Percentiles rank a stretch among this genome's conserved stretches.
phyloP scores from a whole-genome alignment of 2,113 vertebrate species.

The Microcebus murinus region DNA sequence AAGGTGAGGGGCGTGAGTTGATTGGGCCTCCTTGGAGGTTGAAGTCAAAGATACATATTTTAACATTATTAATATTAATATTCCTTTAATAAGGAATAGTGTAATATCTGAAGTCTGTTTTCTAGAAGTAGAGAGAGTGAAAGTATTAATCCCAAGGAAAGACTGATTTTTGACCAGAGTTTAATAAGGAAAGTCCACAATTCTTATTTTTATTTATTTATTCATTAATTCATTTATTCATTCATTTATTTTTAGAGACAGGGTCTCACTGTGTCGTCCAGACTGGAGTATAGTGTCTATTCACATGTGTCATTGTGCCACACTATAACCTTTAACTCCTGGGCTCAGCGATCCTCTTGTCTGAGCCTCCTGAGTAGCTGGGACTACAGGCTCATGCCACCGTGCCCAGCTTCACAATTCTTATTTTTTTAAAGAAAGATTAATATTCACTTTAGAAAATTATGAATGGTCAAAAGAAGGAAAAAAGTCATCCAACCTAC shows the following conservation, averaged over 20 bases:
- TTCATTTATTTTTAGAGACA: background rate
- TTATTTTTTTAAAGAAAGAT: background rate
- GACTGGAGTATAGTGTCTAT: background rate
- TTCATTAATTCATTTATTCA: background rate
- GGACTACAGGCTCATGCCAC: background rate
- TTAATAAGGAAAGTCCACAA: background rate
- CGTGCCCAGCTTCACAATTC: background rate
- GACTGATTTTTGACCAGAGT: background rate
- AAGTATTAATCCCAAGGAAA: background rate
- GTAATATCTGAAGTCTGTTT: background rate
- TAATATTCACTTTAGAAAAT: background rate
- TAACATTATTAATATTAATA: background rate
- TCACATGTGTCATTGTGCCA: background rate
- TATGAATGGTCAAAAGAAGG: background rate
- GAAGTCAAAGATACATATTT: background rate
- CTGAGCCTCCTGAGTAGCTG: background rate
- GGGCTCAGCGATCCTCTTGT: background rate
- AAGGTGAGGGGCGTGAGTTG: slow-evolving; percentile 87
- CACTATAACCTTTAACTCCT: background rate
- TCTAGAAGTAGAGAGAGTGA: background rate
- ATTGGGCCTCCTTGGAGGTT: background rate
- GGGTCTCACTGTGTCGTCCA: background rate
- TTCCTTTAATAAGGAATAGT: background rate
- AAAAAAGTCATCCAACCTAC: background rate
- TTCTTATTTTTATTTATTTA: background rate